Conservation (phyloP, 2,113 vertebrate species). For the Nesospiza acunhae region DNA sequence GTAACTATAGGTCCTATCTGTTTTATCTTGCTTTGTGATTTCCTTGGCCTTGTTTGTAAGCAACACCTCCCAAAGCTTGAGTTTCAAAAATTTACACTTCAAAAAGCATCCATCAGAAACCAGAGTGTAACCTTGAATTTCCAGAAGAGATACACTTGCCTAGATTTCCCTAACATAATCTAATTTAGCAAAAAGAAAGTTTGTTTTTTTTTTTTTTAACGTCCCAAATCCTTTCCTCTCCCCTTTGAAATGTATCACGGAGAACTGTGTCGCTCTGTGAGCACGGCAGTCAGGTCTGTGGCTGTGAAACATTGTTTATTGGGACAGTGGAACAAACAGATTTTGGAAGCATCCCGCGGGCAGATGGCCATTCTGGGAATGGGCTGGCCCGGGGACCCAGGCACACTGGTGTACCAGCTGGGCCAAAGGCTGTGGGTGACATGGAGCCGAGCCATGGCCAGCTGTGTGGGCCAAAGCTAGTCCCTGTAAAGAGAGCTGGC, state of each 20-base stretch:
- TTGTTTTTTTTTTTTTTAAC: neutral
- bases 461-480: accelerated
- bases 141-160: neutral
- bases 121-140: neutral
- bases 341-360: neutral
- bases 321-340: neutral
- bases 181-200: neutral
- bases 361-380: neutral
- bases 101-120: neutral
- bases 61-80: neutral
- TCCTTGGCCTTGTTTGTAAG: neutral
- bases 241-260: neutral
- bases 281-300: accelerated
- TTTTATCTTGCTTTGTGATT: neutral
- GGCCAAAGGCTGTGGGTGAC: neutral
- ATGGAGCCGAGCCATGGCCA: accelerated
- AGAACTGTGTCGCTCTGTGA: accelerated
- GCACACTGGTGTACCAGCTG: accelerated
- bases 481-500: neutral
- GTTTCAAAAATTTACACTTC: neutral
- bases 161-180: neutral
- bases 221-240: neutral
- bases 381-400: accelerated
- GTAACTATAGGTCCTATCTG: neutral
- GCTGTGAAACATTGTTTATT: neutral